Evolutionary conservation across 2,888 invertebrate species (phyloP), one percentile per base, ranked within the genome.

Genomic region (Phrixothrix hirtus): DNA sequence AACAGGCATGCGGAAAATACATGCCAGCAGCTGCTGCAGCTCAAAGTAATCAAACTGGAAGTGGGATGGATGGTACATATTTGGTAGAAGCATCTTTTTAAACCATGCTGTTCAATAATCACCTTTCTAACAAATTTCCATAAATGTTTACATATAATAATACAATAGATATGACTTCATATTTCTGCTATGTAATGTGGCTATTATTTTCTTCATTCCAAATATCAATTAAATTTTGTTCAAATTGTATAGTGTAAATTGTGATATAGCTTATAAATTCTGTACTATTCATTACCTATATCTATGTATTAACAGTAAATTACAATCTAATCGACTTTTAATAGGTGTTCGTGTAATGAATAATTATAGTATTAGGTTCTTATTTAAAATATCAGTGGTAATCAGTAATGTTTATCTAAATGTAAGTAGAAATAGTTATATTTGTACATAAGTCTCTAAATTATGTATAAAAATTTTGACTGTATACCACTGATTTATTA

Each of bases 1-100:
- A 87, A 83, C 85, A 89, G 84, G 88, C 89, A 64, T 89, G 89
- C 77, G 89, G 88, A 71, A 90, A 90, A 79, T 90, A 90, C 81
- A 89, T 90, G 83, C 89, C 90, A 67, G 89, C 89, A 61, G 86
- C 89, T 64, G 84, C 88, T 72, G 87, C 88, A 64, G 87, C 87
- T 70, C 87, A 88, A 76, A 86, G 84, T 66, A 89, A 87, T 76
- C 89, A 88, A 79, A 87, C 87, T 51, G 87, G 88, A 68, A 87
- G 86, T 64, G 88, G 87, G 58, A 87, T 89, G 87, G 90, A 90
- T 72, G 89, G 88, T 71, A 89, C 89, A 65, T 90, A 89, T 75
- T 81, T 90, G 71, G 90, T 90, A 67, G 90, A 90, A 76, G 90
- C 89, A 67, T 89, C 89, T 58, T 90, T 90, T 39, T 55, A 55